These are phyloP conservation scores for Ophiothrix spiculata DNA, from an alignment of 35 echinoderm and acorn worm genomes.

Conservation along the genomic window DNA sequence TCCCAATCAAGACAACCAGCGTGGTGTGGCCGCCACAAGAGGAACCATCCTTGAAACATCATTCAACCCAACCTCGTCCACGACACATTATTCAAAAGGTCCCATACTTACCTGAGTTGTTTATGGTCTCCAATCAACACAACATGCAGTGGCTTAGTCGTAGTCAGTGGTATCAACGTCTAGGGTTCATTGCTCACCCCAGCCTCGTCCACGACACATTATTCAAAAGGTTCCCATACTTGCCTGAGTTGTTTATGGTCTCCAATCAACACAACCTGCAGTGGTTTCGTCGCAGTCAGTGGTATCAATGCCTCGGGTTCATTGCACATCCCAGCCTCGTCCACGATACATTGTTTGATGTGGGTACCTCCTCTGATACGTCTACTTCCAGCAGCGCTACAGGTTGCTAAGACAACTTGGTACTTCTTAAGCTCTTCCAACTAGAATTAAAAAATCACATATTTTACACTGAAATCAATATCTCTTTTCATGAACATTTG, in stretches of 20 bases:
- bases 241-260: too few relatives aligned
- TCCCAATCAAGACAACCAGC: conserved; percentile 80
- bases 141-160: too few relatives aligned
- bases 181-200: conserved; percentile 39
- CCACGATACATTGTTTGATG: conserved; percentile 69
- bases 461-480: not conserved
- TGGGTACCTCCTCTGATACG: conserved; percentile 17
- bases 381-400: conserved; percentile 39
- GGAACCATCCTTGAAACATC: too few relatives aligned
- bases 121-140: too few relatives aligned
- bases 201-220: conserved; percentile 31
- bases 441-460: not conserved
- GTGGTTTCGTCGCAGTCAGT: too few relatives aligned
- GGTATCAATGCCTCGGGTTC: conserved; percentile 68
- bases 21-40: too few relatives aligned
- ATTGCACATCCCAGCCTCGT: conserved; percentile 83
- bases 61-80: too few relatives aligned
- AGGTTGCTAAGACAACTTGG: conserved; percentile 60
- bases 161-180: too few relatives aligned
- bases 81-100: conserved; percentile 31
- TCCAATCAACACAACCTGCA: too few relatives aligned
- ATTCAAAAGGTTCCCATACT: conserved; percentile 5
- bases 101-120: too few relatives aligned
- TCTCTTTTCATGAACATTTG: not conserved
- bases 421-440: conserved; percentile 35